Conservation (phyloP, 2,888 invertebrate species). For the Drosophila histrio region DNA sequence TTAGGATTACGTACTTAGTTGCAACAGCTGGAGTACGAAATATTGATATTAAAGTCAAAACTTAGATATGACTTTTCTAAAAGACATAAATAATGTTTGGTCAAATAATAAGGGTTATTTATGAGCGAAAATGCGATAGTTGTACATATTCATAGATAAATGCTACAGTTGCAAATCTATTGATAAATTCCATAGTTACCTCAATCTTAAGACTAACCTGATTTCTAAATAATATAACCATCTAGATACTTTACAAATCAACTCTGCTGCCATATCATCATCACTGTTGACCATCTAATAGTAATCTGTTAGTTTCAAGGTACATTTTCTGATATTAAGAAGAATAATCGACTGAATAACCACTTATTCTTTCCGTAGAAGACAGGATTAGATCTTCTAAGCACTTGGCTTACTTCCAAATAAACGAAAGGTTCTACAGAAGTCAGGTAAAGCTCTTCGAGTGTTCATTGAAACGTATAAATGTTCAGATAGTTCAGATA, state of each 20-base stretch:
- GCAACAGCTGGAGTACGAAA: not conserved
- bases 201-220: too few relatives aligned
- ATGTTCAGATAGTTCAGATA: constrained; percentile 37
- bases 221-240: too few relatives aligned
- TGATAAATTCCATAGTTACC: too few relatives aligned
- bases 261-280: too few relatives aligned
- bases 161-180: not conserved
- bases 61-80: not conserved
- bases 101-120: not conserved
- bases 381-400: constrained; percentile 8
- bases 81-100: constrained; percentile 7
- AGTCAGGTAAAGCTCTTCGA: constrained; percentile 44
- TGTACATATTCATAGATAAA: too few relatives aligned
- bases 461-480: constrained; percentile 65
- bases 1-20: constrained; percentile 8
- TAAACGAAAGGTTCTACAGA: constrained; percentile 34
- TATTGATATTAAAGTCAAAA: constrained; percentile 14
- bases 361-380: not conserved
- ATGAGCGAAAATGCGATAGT: not conserved
- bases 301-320: not conserved
- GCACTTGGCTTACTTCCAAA: not conserved
- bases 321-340: not conserved
- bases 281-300: not conserved
- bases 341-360: not conserved
- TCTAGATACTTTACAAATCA: too few relatives aligned